Percentiles rank a stretch among this genome's conserved stretches.
These are phyloP conservation scores for Bombus vancouverensis DNA, from an alignment of 1,140 invertebrate genomes.

Conservation along the genomic window DNA sequence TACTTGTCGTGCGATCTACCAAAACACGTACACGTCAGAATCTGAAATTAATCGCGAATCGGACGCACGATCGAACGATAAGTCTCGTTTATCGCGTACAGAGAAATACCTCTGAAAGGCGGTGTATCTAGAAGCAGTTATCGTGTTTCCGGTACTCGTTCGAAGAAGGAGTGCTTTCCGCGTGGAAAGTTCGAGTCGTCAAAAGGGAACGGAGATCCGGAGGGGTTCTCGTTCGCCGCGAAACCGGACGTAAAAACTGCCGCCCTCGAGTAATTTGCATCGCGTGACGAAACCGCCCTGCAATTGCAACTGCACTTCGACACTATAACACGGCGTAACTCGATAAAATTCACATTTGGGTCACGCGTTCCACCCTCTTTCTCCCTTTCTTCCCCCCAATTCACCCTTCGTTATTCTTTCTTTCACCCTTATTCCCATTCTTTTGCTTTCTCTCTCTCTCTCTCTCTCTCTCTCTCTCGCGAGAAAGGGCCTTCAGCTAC, in stretches of 20 bases:
- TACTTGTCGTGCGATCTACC: neutral
- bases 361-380: conserved; percentile 64
- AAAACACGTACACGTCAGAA: neutral
- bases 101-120: neutral
- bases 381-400: neutral
- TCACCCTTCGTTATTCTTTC: neutral
- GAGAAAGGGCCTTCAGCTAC: conserved; percentile 27
- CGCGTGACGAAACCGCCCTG: conserved; percentile 71
- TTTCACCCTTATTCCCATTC: neutral
- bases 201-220: conserved; percentile 1
- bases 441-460: too few relatives aligned
- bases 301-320: conserved; percentile 73
- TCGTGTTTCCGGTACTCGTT: conserved; percentile 62
- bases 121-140: conserved; percentile 53
- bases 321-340: conserved; percentile 73
- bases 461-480: neutral
- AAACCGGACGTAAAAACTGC: conserved; percentile 64
- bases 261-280: conserved; percentile 67
- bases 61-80: conserved; percentile 41
- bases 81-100: conserved; percentile 26
- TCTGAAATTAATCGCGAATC: neutral
- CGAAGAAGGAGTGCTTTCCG: conserved; percentile 34
- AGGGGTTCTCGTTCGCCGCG: conserved; percentile 23
- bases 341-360: conserved; percentile 77
- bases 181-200: neutral